Evolutionary conservation across 2,113 vertebrate species (phyloP).

Genomic region (Mixornis gularis): DNA sequence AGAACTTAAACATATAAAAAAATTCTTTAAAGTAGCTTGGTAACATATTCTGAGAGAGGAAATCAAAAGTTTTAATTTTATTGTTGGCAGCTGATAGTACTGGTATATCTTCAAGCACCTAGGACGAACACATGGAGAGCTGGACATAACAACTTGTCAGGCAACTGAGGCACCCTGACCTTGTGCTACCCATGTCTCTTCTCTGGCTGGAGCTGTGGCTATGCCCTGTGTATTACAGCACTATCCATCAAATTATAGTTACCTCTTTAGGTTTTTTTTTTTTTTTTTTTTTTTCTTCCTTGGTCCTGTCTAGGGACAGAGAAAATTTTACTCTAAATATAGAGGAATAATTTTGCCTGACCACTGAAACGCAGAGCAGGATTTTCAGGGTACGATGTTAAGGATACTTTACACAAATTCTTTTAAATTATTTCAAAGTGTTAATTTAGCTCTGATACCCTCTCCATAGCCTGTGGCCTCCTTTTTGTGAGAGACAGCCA

Average conservation of each 20-base stretch:
- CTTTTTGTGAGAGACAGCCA: neutral
- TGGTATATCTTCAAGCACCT: neutral
- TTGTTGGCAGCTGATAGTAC: neutral
- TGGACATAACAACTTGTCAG: neutral
- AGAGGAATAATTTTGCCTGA: neutral
- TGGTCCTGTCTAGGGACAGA: neutral
- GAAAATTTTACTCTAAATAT: neutral
- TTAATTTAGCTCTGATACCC: neutral
- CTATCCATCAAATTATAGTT: neutral
- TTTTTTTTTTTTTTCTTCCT: neutral
- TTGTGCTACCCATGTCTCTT: neutral
- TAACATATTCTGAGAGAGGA: neutral
- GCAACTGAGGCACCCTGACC: neutral
- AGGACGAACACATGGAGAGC: neutral
- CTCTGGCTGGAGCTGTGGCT: neutral
- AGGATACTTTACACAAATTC: neutral
- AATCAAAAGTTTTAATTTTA: neutral
- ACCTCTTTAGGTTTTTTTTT: neutral
- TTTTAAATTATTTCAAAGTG: neutral
- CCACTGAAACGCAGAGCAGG: neutral
- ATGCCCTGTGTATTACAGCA: neutral
- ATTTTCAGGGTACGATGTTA: neutral
- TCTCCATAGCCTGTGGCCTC: fast-evolving
- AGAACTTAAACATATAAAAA: neutral
- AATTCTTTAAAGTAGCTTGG: neutral